Conservation (phyloP, 2,888 invertebrate species). For the Hartigia nigra region DNA sequence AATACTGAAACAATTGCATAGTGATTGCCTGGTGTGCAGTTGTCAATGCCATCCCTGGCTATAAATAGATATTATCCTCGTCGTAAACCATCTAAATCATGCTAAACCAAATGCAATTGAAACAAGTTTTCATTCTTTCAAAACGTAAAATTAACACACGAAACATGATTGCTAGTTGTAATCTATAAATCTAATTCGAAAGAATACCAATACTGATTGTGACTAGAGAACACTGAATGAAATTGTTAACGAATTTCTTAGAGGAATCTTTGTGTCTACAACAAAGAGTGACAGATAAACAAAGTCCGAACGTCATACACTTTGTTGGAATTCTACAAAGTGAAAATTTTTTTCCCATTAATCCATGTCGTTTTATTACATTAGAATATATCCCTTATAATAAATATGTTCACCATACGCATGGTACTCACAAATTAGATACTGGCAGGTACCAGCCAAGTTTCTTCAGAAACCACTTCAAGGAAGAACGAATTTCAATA, state of each 20-base stretch:
- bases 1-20: not conserved
- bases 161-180: not conserved
- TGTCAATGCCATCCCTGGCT: not conserved
- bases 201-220: not conserved
- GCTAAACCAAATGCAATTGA: not conserved
- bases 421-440: conserved; percentile 46
- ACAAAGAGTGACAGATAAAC: not conserved
- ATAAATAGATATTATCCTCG: not conserved
- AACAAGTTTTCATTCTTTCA: not conserved
- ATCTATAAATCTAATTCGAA: not conserved
- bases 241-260: not conserved
- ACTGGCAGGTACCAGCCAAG: conserved; percentile 49
- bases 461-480: conserved; percentile 51
- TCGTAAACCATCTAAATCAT: not conserved
- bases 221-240: not conserved
- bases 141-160: not conserved
- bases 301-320: not conserved
- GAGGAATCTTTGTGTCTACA: not conserved
- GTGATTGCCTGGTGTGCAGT: not conserved
- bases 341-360: not conserved
- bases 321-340: not conserved
- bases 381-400: not conserved
- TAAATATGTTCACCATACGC: not conserved
- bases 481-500: conserved; percentile 49
- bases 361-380: not conserved